Evolutionary conservation across 2,113 vertebrate species (phyloP).

Genomic region (Penelope pileata): DNA sequence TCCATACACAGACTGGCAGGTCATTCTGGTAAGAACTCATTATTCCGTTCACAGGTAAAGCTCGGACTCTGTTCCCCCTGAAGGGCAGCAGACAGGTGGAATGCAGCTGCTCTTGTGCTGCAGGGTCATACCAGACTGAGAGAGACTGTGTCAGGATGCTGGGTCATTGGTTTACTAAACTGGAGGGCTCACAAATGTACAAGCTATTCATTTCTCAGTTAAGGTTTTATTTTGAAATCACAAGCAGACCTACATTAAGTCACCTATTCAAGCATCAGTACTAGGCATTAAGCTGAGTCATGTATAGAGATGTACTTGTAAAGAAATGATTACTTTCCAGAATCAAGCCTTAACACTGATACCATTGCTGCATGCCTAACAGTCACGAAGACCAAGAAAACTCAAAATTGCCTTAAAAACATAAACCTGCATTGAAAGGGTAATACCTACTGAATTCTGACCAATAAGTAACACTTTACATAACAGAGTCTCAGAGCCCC

Average conservation of each 20-base stretch:
- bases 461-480: not conserved
- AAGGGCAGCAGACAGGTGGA: not conserved
- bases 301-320: not conserved
- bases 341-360: not conserved
- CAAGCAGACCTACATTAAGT: not conserved
- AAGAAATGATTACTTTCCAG: not conserved
- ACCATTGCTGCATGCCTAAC: not conserved
- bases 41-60: not conserved
- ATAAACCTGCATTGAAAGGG: not conserved
- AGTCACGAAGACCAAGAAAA: not conserved
- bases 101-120: not conserved
- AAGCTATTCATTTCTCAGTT: not conserved
- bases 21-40: not conserved
- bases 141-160: not conserved
- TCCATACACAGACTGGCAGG: not conserved
- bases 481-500: not conserved
- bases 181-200: not conserved
- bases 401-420: not conserved
- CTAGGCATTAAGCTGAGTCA: not conserved
- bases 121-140: not conserved
- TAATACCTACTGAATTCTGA: not conserved
- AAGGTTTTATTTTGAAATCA: not conserved
- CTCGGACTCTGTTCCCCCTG: not conserved
- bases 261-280: not conserved
- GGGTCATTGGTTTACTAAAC: not conserved